Conservation (phyloP, 2,888 invertebrate species). For the Mythimna impura region DNA sequence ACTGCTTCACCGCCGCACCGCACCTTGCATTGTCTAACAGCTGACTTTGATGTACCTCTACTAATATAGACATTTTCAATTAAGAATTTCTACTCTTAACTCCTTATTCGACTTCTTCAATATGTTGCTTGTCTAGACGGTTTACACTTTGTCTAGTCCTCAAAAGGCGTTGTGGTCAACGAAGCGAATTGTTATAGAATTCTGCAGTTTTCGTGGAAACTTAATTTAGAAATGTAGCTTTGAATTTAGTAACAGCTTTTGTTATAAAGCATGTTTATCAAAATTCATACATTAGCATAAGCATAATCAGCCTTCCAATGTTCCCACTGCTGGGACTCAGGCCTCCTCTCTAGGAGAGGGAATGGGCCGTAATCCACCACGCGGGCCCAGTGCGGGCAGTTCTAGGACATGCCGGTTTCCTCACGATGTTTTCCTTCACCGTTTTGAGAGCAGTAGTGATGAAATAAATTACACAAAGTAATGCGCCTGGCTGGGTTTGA, state of each 20-base stretch:
- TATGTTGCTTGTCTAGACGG: conserved; percentile 54
- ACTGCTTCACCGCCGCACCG: conserved; percentile 71
- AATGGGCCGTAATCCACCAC: no score
- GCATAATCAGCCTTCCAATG: no score
- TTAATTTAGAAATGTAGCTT: background rate
- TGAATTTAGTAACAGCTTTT: conserved; percentile 13
- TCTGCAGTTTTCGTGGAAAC: conserved; percentile 1
- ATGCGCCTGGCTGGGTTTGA: no score
- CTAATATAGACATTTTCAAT: conserved; percentile 63
- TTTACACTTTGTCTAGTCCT: conserved; percentile 44
- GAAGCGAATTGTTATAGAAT: conserved; percentile 47
- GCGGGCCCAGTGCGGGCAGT: no score
- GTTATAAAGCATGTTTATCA: conserved; percentile 9
- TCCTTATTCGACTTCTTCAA: conserved; percentile 56
- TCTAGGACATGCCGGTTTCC: no score
- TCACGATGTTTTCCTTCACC: no score
- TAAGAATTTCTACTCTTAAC: conserved; percentile 61
- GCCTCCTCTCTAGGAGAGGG: no score
- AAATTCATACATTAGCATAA: conserved; percentile 7
- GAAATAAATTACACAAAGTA: no score
- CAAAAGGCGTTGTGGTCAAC: conserved; percentile 50
- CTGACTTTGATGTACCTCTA: conserved; percentile 71
- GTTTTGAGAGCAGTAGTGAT: no score
- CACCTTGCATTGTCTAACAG: conserved; percentile 79
- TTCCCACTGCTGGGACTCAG: no score